Percentiles rank a stretch among this genome's conserved stretches.
These are phyloP conservation scores for Drosophila auraria DNA, from an alignment of 1,140 invertebrate genomes.

Conservation along the genomic window DNA sequence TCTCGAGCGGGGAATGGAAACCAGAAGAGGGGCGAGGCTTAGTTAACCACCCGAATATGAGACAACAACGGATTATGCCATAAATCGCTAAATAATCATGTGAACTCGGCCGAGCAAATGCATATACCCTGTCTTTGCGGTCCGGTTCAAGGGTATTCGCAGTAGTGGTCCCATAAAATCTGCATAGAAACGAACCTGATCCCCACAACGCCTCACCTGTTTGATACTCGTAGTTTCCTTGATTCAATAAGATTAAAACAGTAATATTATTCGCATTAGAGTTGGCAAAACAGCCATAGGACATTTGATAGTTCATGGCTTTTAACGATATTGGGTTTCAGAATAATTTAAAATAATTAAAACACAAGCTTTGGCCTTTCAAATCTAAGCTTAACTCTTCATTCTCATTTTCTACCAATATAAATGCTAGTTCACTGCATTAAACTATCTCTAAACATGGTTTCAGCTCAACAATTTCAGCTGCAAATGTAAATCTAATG, in stretches of 20 bases:
- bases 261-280: not conserved
- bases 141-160: slow-evolving; percentile 21
- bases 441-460: not conserved
- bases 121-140: not conserved
- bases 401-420: not conserved
- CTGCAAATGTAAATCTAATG: too few species aligned
- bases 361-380: not conserved
- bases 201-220: not conserved
- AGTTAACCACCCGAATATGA: slow-evolving; percentile 11
- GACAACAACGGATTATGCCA: slow-evolving; percentile 38
- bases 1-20: slow-evolving; percentile 11
- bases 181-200: slow-evolving; percentile 4
- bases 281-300: not conserved
- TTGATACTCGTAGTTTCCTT: slow-evolving; percentile 12
- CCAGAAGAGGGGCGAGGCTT: slow-evolving; percentile 14
- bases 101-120: slow-evolving; percentile 17
- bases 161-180: slow-evolving; percentile 22
- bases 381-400: too few species aligned
- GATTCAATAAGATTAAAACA: slow-evolving; percentile 9
- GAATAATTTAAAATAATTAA: not conserved
- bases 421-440: not conserved
- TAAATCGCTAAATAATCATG: slow-evolving; percentile 17
- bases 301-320: not conserved
- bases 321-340: not conserved
- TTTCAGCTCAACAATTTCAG: not conserved